These are phyloP conservation scores for Nannoperca australis DNA, from an alignment of 2,797 vertebrate species.

Conservation along the genomic window DNA sequence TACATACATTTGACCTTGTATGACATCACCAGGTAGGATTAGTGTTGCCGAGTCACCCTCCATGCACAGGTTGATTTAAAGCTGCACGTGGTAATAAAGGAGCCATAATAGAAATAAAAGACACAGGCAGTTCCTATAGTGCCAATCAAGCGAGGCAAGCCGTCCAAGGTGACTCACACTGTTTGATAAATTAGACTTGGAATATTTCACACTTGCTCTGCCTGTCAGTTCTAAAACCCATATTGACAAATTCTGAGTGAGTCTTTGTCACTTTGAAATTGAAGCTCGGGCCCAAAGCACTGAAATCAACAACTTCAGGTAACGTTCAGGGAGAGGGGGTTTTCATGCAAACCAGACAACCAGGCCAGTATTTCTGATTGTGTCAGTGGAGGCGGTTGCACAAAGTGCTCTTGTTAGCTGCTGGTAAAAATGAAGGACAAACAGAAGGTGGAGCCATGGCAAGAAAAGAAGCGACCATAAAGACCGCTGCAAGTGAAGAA, in stretches of 20 bases:
- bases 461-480: slow-evolving; percentile 46
- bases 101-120: slow-evolving; percentile 38
- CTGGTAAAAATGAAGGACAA: slow-evolving; percentile 23
- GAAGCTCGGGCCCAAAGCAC: slow-evolving; percentile 28
- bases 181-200: slow-evolving; percentile 65
- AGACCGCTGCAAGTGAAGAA: slow-evolving; percentile 51
- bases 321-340: slow-evolving; percentile 12
- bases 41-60: slow-evolving; percentile 45
- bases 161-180: slow-evolving; percentile 70
- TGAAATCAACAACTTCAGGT: slow-evolving; percentile 42
- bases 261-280: slow-evolving; percentile 53
- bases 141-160: slow-evolving; percentile 60
- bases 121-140: slow-evolving; percentile 56
- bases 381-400: slow-evolving; percentile 16
- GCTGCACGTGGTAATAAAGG: slow-evolving; percentile 37
- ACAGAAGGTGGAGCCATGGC: slow-evolving; percentile 40
- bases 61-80: slow-evolving; percentile 47
- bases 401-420: slow-evolving; percentile 43
- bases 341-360: slow-evolving; percentile 33
- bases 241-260: slow-evolving; percentile 60
- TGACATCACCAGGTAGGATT: slow-evolving; percentile 10
- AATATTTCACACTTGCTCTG: slow-evolving; percentile 61
- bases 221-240: slow-evolving; percentile 51
- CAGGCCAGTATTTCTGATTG: slow-evolving; percentile 17
- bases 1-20: neutral